Evolutionary conservation across 1,140 invertebrate genomes (phyloP), one percentile per base, ranked within the genome.

Genomic region (Euura lappo): DNA sequence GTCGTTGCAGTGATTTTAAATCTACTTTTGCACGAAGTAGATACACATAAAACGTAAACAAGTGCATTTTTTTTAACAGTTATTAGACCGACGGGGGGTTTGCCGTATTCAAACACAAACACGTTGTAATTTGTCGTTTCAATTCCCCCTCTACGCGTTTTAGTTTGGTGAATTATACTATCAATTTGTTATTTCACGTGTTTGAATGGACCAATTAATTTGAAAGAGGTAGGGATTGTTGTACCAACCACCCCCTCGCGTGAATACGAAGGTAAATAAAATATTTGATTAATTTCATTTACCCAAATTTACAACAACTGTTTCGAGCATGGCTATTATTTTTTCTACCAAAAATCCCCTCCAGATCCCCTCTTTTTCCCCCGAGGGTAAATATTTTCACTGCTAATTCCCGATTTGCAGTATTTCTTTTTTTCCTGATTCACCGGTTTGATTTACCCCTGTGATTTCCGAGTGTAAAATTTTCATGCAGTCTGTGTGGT

Each of bases 41-140:
- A 11, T 3, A n/a, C 51, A 11, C 8, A n/a, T 60, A 60, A 60
- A 8, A n/a, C 51, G 51, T 60, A 3, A 2, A 60, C 8, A 6
- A 60, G 13, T 60, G 51, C 51, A 6, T 60, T 60, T 60, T 60
- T 11, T 60, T 60, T 60, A 11, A 11, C 6, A 11, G 51, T 60
- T 60, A 11, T 60, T 60, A 3, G 51, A 1, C 6, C 51, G 10
- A 60, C 4, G 51, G 51, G 13, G 51, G 8, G 51, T 60, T n/a
- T 60, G 8, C n/a, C 51, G 51, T 60, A 3, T 6, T 3, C 51
- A 60, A 60, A 60, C 51, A 6, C 6, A 3, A 60, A 8, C 51
- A 60, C 51, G 10, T 60, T 60, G 51, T 60, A 60, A 60, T 60
- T 60, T 60, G 51, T 60, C 51, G 51, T 60, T 60, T 60, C 13